These are phyloP conservation scores for Argya squamiceps DNA, from an alignment of 2,797 vertebrate species.

Conservation along the genomic window DNA sequence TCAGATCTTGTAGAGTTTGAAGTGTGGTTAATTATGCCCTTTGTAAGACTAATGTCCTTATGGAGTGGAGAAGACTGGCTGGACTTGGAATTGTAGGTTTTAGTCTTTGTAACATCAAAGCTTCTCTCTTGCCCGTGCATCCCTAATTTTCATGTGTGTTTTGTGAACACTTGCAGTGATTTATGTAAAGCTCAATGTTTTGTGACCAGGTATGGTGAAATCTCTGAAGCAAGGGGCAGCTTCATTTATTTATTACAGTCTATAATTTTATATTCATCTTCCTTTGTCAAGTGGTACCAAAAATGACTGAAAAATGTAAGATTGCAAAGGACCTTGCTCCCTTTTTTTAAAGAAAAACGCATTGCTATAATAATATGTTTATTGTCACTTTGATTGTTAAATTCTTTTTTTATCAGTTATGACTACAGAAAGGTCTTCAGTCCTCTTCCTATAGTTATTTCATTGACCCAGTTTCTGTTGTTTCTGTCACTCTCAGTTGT, in stretches of 20 bases:
- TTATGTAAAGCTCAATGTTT: not conserved
- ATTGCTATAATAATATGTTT: not conserved
- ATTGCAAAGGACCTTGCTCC: not conserved
- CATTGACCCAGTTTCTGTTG: not conserved
- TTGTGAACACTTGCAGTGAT: not conserved
- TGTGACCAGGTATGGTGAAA: not conserved
- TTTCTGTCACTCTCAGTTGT: not conserved
- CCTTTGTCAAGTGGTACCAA: not conserved
- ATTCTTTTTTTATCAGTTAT: not conserved
- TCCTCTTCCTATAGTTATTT: not conserved
- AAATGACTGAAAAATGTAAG: not conserved
- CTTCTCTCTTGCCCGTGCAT: not conserved
- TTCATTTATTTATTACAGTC: not conserved
- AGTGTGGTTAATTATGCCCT: not conserved
- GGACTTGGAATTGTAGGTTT: not conserved
- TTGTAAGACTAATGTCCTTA: not conserved
- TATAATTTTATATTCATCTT: not conserved
- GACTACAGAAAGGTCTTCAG: not conserved
- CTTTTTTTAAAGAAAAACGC: not conserved
- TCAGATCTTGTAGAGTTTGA: not conserved
- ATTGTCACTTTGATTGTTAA: not conserved
- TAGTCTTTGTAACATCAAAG: not conserved
- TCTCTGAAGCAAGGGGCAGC: not conserved
- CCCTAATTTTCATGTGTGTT: not conserved
- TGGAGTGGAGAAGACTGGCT: not conserved